Percentiles rank a stretch among this genome's conserved stretches.
phyloP scores from a whole-genome alignment of 2,113 vertebrate genomes.

The Turdus rufiventris region DNA sequence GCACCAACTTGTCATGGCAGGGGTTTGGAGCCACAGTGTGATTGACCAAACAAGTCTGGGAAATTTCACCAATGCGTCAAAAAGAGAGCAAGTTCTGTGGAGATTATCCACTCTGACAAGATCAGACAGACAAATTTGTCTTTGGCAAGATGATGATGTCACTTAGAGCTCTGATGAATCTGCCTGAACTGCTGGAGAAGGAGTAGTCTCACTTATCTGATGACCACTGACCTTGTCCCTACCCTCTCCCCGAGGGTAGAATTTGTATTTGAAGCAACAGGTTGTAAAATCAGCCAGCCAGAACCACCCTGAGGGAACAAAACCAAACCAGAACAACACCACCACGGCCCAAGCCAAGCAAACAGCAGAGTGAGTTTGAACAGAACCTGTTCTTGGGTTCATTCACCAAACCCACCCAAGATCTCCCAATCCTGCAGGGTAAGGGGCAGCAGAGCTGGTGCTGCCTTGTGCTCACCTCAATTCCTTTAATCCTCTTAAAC shows the following conservation, averaged over 20 bases:
- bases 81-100: neutral
- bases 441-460: constrained; percentile 16
- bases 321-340: neutral
- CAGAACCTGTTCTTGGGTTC: neutral
- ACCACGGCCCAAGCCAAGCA: neutral
- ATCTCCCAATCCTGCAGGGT: neutral
- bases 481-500: neutral
- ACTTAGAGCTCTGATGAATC: neutral
- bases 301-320: neutral
- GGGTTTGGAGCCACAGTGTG: neutral
- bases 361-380: neutral
- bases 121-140: neutral
- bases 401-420: neutral
- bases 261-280: neutral
- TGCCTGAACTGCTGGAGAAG: neutral
- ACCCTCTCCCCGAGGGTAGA: neutral
- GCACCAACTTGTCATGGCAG: neutral
- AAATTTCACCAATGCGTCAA: neutral
- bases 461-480: neutral
- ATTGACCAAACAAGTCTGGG: neutral
- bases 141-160: neutral
- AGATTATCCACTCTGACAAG: neutral
- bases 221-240: neutral
- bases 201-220: neutral
- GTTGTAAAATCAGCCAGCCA: neutral